These are phyloP conservation scores for Altica lythri DNA, from an alignment of 2,888 invertebrate species.

Conservation along the genomic window DNA sequence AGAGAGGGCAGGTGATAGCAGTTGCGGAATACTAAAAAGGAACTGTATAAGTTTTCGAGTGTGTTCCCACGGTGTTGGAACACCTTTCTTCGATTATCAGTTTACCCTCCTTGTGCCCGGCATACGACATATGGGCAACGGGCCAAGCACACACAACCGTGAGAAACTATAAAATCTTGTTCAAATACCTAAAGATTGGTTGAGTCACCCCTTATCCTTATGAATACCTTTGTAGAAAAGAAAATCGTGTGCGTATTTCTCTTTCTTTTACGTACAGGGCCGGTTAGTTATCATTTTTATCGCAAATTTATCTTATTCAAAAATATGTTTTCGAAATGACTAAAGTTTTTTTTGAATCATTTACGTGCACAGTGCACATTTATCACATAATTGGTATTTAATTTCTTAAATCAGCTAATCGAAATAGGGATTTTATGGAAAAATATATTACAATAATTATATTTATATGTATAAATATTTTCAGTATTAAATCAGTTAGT, in stretches of 20 bases:
- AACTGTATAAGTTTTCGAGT: conserved; percentile 32
- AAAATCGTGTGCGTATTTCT: conserved; percentile 41
- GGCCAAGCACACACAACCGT: conserved; percentile 41
- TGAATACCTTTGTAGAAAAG: conserved; percentile 42
- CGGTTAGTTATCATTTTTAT: not conserved
- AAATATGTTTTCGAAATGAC: no score
- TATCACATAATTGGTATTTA: no score
- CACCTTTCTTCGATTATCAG: conserved; percentile 49
- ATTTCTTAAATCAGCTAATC: no score
- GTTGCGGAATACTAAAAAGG: conserved; percentile 42
- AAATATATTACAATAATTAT: no score
- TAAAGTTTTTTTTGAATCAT: no score
- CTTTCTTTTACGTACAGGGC: conserved; percentile 28
- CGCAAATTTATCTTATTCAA: no score
- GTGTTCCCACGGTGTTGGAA: conserved; percentile 46
- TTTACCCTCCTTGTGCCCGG: conserved; percentile 44
- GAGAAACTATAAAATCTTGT: conserved; percentile 47
- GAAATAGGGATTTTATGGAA: no score
- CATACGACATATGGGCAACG: conserved; percentile 53
- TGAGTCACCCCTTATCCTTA: conserved; percentile 39
- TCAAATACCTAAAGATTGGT: conserved; percentile 46
- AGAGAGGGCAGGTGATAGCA: conserved; percentile 29
- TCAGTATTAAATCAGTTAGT: no score
- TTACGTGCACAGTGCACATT: no score
- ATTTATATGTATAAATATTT: no score